Base-by-base conservation (phyloP, 1,140 invertebrate genomes). In the Lucilia cuprina region DNA sequence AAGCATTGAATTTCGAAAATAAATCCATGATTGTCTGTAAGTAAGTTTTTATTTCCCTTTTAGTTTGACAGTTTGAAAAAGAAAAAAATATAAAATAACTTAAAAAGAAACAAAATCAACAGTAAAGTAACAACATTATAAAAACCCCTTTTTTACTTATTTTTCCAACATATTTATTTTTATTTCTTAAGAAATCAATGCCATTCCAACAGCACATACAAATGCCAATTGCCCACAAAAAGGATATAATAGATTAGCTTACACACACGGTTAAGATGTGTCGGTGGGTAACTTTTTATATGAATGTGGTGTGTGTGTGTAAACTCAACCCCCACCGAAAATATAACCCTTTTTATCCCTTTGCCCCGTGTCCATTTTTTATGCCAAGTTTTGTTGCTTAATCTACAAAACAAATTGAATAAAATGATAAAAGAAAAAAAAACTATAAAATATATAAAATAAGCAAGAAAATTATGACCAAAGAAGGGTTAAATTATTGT, bases 401-500 rank as follows among this genome's bases (percentile, higher is more conserved):
- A 70, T 70, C 65, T 25, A 70, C 19, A 70, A 30, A 70, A 25
- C 65, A 70, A 70, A 70, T 70, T 70, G 65, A 70, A 70, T 70
- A 21, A 12, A 21, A 70, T 7, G 21, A 19, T n/a, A 25, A 70
- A 70, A 70, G 21, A 21, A 21, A 70, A 70, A 70, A 70, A 2
- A 25, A 70, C n/a, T 21, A 70, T 10, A 70, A 21, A 70, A 55
- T 17, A 49, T 7, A 55, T 19, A 49, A 55, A 55, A 55, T 47
- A 60, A 82, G 47, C 21, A 30, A 82, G 47, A 82, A 82, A 30
- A 82, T 47, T 49, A 82, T 30, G 41, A 55, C 21, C 80, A 60
- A 82, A 82, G 47, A 55, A 88, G 86, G 88, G 88, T 85, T 88
- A 87, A 88, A 88, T 88, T 88, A 88, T 88, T 87, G 88, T 87